These are phyloP conservation scores for Leiothrix lutea DNA, from an alignment of 2,113 vertebrate genomes.

Conservation along the genomic window DNA sequence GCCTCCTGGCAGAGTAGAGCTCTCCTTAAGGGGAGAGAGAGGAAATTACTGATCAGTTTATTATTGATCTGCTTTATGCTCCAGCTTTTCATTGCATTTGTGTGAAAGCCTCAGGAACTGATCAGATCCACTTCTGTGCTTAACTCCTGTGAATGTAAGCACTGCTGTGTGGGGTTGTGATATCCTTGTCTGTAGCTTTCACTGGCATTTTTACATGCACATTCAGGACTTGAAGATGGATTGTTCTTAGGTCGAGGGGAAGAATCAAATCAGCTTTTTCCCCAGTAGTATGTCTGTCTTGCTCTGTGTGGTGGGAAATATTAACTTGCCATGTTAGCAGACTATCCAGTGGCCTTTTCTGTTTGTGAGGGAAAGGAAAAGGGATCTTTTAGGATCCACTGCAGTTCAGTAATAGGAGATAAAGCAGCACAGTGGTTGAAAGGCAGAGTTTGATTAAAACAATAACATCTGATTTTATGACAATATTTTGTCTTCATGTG, in stretches of 20 bases:
- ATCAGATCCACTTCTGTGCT: background rate
- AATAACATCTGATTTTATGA: background rate
- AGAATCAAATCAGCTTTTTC: background rate
- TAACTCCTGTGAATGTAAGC: background rate
- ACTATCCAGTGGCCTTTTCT: background rate
- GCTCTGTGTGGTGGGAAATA: background rate
- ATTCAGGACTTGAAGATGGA: background rate
- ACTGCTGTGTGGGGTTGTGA: background rate
- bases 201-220: background rate
- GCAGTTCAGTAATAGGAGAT: background rate
- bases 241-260: background rate
- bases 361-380: background rate
- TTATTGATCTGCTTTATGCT: slow-evolving; percentile 1
- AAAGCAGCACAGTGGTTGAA: background rate
- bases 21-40: background rate
- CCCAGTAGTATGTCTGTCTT: background rate
- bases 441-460: background rate
- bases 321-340: background rate
- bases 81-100: background rate
- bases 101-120: background rate
- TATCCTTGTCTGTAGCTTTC: background rate
- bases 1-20: background rate
- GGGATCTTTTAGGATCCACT: background rate
- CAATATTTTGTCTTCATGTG: background rate
- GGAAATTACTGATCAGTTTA: background rate